phyloP scores from a whole-genome alignment of 2,113 vertebrate species.

The Ranitomeya variabilis region DNA sequence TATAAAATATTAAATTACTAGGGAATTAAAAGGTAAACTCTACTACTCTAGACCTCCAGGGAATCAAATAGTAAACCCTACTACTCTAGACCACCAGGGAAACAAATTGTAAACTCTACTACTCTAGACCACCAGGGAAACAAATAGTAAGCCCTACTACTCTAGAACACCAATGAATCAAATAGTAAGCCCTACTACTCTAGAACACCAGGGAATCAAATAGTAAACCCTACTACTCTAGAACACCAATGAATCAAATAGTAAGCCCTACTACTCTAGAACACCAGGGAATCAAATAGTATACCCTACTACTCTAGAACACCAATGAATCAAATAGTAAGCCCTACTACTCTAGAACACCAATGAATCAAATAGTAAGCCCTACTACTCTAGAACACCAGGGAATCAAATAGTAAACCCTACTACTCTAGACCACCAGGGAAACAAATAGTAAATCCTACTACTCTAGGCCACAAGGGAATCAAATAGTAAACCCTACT shows the following conservation, averaged over 20 bases:
- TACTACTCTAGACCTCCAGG: too few species aligned
- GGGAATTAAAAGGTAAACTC: too few species aligned
- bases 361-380: neutral
- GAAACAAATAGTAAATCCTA: neutral
- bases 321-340: neutral
- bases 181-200: neutral
- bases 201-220: neutral
- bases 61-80: neutral
- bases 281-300: too few species aligned
- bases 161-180: neutral
- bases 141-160: neutral
- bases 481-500: neutral
- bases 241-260: neutral
- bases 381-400: neutral
- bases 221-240: neutral
- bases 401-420: neutral
- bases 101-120: neutral
- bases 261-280: neutral
- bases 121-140: neutral
- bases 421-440: neutral
- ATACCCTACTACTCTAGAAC: too few species aligned
- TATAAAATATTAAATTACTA: too few species aligned
- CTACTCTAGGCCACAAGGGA: neutral
- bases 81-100: neutral
- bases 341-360: neutral